Evolutionary conservation across 2,113 vertebrate genomes (phyloP).

Genomic region (Microcebus ravelobensis): DNA sequence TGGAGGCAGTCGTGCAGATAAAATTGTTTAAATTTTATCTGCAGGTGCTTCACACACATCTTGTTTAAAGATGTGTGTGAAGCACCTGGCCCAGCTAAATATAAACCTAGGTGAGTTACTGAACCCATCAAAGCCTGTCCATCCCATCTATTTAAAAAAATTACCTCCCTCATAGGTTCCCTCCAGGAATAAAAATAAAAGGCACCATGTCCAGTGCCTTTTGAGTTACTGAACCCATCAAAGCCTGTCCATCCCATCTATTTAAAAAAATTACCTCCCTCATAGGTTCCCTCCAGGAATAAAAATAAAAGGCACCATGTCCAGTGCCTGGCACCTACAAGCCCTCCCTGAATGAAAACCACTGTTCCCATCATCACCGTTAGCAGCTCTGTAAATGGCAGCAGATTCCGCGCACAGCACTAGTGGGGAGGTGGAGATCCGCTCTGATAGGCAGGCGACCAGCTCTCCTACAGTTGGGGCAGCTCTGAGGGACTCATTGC

Average conservation of each 20-base stretch:
- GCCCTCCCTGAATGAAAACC: not conserved
- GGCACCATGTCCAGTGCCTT: rapidly evolving
- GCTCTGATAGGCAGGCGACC: not conserved
- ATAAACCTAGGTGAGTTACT: too few species aligned
- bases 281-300: not conserved
- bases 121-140: not conserved
- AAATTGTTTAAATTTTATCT: too few species aligned
- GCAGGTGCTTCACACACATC: too few species aligned
- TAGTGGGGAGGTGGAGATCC: not conserved
- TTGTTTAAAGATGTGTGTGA: not conserved
- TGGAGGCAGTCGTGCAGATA: not conserved
- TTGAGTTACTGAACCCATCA: too few species aligned
- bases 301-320: not conserved
- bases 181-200: not conserved
- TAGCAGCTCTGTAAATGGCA: not conserved
- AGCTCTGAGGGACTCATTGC: not conserved
- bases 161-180: not conserved
- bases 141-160: not conserved
- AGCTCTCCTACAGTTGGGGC: not conserved
- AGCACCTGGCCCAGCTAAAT: too few species aligned
- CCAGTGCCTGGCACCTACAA: not conserved
- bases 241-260: not conserved
- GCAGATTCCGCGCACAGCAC: rapidly evolving
- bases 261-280: not conserved
- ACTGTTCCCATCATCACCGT: rapidly evolving